A percentile compares a stretch with the other conserved stretches of the same genome.
Evolutionary conservation across 2,113 vertebrate species (phyloP).

Genomic region (Oryctolagus cuniculus): mOryCun1.1 NC_091453.1:89010001-89010500

Average conservation of each 20-base stretch:
- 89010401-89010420: slow-evolving; percentile 11
- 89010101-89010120: background rate
- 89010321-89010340: background rate
- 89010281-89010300: background rate
- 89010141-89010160: background rate
- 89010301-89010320: slow-evolving; percentile 17
- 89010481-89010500: background rate
- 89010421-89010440: slow-evolving; percentile 14
- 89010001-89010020: too few species aligned
- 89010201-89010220: background rate
- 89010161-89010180: slow-evolving; percentile 8
- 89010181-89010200: slow-evolving; percentile 25
- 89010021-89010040: background rate
- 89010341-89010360: slow-evolving; percentile 11
- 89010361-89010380: slow-evolving; percentile 42
- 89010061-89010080: background rate
- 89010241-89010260: slow-evolving; percentile 32
- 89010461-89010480: slow-evolving; percentile 23
- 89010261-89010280: slow-evolving; percentile 33
- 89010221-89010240: background rate
- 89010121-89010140: background rate
- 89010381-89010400: background rate
- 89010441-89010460: background rate
- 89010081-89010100: slow-evolving; percentile 11
- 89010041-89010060: background rate